phyloP scores from a whole-genome alignment of 2,113 vertebrate species.

The Macroglossus sobrinus region DNA sequence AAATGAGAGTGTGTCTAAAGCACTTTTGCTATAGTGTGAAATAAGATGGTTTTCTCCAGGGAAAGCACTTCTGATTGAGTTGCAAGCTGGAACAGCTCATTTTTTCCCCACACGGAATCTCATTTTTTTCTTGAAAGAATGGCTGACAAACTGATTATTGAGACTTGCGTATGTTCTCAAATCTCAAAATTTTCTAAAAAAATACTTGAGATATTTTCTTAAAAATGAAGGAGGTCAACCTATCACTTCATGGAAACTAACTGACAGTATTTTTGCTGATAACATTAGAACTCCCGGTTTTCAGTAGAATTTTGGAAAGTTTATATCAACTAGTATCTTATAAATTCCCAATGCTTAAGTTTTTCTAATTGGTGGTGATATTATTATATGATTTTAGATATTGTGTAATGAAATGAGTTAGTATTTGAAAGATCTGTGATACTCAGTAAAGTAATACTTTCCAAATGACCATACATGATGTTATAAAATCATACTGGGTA shows the following conservation, averaged over 20 bases:
- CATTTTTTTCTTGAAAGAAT: conserved; percentile 28
- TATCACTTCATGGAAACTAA: background rate
- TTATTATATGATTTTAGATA: background rate
- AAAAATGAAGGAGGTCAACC: conserved; percentile 10
- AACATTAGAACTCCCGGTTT: background rate
- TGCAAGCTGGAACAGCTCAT: background rate
- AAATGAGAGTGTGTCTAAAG: background rate
- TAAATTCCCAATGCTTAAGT: background rate
- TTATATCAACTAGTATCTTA: background rate
- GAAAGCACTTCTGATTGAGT: background rate
- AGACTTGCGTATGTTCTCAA: background rate
- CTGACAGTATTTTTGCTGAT: background rate
- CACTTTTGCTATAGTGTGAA: background rate
- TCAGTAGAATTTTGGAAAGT: background rate
- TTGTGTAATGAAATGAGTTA: background rate
- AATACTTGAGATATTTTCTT: conserved; percentile 1
- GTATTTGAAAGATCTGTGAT: background rate
- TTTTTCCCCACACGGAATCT: background rate
- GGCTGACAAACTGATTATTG: background rate
- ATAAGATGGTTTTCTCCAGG: background rate
- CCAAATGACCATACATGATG: background rate
- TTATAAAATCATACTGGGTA: background rate
- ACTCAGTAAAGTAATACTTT: background rate
- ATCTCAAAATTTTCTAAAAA: background rate
- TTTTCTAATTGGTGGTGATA: conserved; percentile 6